Percentiles rank a stretch among this genome's conserved stretches.
These are phyloP conservation scores for Manduca sexta DNA, from an alignment of 1,140 invertebrate genomes.

Conservation along the genomic window DNA sequence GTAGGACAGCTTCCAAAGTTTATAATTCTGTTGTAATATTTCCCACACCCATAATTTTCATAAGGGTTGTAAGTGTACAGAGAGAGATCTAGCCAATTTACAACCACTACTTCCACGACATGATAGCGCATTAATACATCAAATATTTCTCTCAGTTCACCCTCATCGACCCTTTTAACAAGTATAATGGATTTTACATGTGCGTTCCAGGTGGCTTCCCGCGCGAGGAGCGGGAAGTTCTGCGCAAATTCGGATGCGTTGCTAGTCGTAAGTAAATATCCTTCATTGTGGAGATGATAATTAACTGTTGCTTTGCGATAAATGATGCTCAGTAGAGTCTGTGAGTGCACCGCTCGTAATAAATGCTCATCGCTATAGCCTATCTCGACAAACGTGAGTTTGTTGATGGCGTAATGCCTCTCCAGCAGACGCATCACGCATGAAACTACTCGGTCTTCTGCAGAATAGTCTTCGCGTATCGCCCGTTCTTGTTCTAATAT, in stretches of 20 bases:
- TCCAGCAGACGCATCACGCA: no score
- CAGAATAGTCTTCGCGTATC: no score
- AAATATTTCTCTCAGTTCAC: slow-evolving; percentile 26
- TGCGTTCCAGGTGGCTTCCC: slow-evolving; percentile 24
- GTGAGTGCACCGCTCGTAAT: slow-evolving; percentile 11
- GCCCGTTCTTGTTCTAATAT: no score
- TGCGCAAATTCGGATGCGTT: background rate
- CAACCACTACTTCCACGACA: slow-evolving; percentile 9
- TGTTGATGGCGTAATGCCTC: no score
- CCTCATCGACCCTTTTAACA: slow-evolving; percentile 3
- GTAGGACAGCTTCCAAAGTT: slow-evolving; percentile 4
- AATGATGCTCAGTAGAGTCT: background rate
- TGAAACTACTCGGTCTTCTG: no score
- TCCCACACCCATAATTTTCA: slow-evolving; percentile 18
- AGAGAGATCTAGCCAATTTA: slow-evolving; percentile 9
- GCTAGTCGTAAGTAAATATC: slow-evolving; percentile 7
- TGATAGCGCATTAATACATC: slow-evolving; percentile 9
- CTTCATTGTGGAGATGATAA: background rate
- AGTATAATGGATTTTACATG: slow-evolving; percentile 22
- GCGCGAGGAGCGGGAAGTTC: background rate
- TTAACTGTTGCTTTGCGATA: background rate
- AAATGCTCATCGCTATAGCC: slow-evolving; percentile 10
- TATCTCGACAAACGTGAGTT: slow-evolving; percentile 15
- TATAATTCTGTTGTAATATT: slow-evolving; percentile 8
- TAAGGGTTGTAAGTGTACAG: slow-evolving; percentile 19